Base-by-base conservation (phyloP, 2,113 vertebrate genomes). In the Gopherus flavomarginatus region DNA sequence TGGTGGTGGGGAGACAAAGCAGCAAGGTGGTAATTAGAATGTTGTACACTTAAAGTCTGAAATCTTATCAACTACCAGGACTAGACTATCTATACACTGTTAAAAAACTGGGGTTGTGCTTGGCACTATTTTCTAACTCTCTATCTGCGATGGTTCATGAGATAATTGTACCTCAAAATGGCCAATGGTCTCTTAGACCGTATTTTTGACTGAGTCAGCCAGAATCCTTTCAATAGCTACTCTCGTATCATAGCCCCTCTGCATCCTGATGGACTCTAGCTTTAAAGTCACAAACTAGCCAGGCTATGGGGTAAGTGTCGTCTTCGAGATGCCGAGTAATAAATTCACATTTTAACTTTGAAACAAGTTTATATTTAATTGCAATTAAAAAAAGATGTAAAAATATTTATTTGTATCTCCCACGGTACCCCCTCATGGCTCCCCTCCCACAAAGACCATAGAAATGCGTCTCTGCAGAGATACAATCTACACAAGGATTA, bases 101-200 rank as follows among this genome's bases (percentile, higher is more conserved):
- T 4, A 0, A 0, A 93, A 53, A 95, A 94, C 59, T 35, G 5
- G 86, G 69, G 4, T 62, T 3, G 3, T 86, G 17, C 6, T 29
- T 26, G 7, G 6, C 53, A 89, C n/a, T 72, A 9, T 92, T 86
- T 95, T 5, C 42, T 94, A 90, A 84, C 24, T 85, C 26, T 89
- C 75, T 94, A 69, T 84, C 35, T 69, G 62, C 16, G 16, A 72
- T 72, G 0, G 0, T 12, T 95, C 72, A 82, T 19, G 42, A 75
- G 85, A 29, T 89, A 90, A 85, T 52, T 95, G 95, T 95, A 38
- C 26, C 47, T 79, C 93, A 75, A 47, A 91, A 8, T 38, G 49
- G 31, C 75, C 94, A 92, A 59, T 93, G 35, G 27, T 90, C 69
- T 95, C 78, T 85, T 89, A 52, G 82, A 50, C 52, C 11, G 4